These are phyloP conservation scores for Odocoileus hemionus DNA, from an alignment of 2,113 vertebrate genomes.

Conservation along the genomic window DNA sequence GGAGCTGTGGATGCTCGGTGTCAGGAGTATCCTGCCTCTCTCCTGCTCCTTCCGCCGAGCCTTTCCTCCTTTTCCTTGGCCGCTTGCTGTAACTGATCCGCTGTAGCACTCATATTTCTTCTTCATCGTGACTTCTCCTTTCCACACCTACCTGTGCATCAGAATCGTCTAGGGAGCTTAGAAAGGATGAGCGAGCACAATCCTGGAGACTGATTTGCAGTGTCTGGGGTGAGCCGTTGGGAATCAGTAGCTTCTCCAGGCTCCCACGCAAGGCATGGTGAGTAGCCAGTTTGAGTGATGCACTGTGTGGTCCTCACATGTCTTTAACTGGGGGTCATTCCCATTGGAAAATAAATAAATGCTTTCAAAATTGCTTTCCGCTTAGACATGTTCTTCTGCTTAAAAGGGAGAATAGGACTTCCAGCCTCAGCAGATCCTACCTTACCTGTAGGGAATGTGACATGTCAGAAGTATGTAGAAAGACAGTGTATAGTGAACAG, in stretches of 20 bases:
- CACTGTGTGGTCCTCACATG: neutral
- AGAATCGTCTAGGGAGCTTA: neutral
- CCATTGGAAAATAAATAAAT: neutral
- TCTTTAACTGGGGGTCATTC: neutral
- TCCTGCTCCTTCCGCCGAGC: neutral
- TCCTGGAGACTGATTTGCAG: neutral
- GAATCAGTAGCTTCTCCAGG: neutral
- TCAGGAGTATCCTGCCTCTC: fast-evolving
- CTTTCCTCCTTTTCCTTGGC: neutral
- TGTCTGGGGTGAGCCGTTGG: neutral
- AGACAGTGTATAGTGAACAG: neutral
- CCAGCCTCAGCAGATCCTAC: neutral
- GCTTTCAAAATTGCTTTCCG: neutral
- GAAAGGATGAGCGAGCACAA: neutral
- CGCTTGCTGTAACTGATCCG: neutral
- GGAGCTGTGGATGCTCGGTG: neutral
- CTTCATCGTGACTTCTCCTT: neutral
- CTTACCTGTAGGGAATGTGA: neutral
- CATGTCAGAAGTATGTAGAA: neutral
- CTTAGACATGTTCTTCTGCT: neutral
- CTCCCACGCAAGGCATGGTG: neutral
- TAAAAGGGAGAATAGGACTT: neutral
- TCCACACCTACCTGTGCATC: neutral
- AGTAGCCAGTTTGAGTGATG: neutral
- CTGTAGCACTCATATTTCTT: neutral